Percentiles rank a stretch among this genome's conserved stretches.
Evolutionary conservation across 2,888 invertebrate genomes (phyloP).

Genomic region (Habroteleia sp.): DNA sequence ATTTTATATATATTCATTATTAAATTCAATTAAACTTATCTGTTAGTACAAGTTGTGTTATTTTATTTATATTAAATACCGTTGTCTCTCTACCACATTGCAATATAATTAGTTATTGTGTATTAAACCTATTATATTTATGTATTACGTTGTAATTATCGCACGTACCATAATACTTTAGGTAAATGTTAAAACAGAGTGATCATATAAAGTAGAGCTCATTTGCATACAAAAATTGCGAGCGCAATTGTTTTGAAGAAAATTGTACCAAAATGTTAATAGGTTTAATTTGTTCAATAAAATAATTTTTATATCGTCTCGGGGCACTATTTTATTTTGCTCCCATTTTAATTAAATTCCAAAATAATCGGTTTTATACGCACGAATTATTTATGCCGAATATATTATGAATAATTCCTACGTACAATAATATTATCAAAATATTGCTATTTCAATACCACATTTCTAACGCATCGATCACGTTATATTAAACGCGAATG

Average conservation of each 20-base stretch:
- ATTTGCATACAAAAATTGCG: constrained; percentile 52
- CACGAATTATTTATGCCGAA: background rate
- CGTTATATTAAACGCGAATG: background rate
- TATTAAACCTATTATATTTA: constrained; percentile 10
- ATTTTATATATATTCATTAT: too few species aligned
- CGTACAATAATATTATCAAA: background rate
- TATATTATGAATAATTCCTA: background rate
- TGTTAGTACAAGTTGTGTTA: too few species aligned
- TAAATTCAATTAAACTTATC: too few species aligned
- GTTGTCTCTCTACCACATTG: too few species aligned
- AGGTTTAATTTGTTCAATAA: constrained; percentile 11
- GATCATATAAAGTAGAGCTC: constrained; percentile 46
- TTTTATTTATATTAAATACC: too few species aligned
- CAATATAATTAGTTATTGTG: background rate
- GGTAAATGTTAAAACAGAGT: constrained; percentile 42
- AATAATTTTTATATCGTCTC: too few species aligned
- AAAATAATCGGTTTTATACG: background rate
- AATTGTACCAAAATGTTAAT: constrained; percentile 37
- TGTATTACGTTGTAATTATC: constrained; percentile 28
- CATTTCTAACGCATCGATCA: background rate
- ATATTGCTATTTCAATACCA: background rate
- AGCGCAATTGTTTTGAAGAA: constrained; percentile 38
- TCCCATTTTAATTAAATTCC: too few species aligned
- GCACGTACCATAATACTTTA: constrained; percentile 34
- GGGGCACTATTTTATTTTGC: too few species aligned